Base-by-base conservation (phyloP, 1,140 invertebrate species). In the Atopsyche davidsoni region DNA sequence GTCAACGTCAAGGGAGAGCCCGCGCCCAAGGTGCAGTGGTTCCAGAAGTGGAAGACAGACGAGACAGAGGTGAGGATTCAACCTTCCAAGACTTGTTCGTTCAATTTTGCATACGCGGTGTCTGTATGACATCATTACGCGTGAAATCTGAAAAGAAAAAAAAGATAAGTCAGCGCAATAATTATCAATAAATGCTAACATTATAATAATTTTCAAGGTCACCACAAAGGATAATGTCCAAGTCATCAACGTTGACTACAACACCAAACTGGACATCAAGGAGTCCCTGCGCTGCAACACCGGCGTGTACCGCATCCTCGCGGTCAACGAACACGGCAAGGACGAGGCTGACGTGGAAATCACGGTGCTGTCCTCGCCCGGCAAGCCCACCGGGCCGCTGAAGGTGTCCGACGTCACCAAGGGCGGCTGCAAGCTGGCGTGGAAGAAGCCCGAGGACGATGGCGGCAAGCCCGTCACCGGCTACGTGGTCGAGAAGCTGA, bases 361-460 rank as follows among this genome's bases (percentile, higher is more conserved):
- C 18, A 91, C 89, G 3, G 86, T 99, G 35, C 77, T 98, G 28
- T 86, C 85, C 45, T 79, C 88, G 38, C 88, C 90, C 31, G 76
- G 79, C 57, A 91, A 88, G 68, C 87, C 89, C 53, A 82, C 88
- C 59, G 95, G 94, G 25, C 95, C 95, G 0, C 77, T 98, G 0
- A 87, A 95, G 70, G 91, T 97, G 19, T 76, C 83, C 4, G 92
- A 98, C 66, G 86, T 98, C 13, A 95, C 88, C n/a, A 90, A 92
- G 65, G 71, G 73, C 32, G 75, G 76, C 40, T 93, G 89, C 64
- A 96, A 96, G 61, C 73, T 99, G 1, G 83, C 89, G 61, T 99
- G 96, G 96, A 85, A 94, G 51, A 94, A 95, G 65, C 96, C 96
- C 17, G 92, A 96, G 63, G 96, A 99, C 66, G 96, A 99, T 72